Evolutionary conservation across 2,113 vertebrate genomes (phyloP).

Genomic region (Serinus canaria): DNA sequence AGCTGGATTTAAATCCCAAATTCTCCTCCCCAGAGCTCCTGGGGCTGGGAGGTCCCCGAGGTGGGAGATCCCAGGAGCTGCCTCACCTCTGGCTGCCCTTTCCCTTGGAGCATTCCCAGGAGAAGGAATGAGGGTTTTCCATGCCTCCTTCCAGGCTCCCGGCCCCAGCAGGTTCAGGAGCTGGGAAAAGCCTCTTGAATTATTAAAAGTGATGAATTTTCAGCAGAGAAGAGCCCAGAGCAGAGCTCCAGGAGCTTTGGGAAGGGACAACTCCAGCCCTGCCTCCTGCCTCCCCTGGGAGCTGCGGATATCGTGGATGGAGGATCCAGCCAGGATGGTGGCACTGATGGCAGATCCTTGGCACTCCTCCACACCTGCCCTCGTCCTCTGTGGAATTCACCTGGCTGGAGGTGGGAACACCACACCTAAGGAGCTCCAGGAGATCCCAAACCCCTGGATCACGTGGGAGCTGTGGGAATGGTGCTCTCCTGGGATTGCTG

Average conservation of each 20-base stretch:
- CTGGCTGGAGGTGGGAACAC: background rate
- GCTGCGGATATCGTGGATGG: rapidly evolving
- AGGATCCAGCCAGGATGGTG: background rate
- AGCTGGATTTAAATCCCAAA: background rate
- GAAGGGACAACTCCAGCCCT: background rate
- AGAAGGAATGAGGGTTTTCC: background rate
- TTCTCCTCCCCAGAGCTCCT: background rate
- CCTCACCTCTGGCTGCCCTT: background rate
- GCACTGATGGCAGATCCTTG: background rate
- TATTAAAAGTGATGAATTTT: background rate
- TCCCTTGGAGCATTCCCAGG: background rate
- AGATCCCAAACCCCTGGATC: background rate
- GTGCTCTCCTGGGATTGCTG: background rate
- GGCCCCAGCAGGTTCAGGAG: background rate
- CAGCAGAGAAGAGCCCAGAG: too few species aligned
- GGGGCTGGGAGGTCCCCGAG: background rate
- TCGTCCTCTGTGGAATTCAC: background rate
- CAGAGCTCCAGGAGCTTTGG: background rate
- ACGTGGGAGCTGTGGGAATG: rapidly evolving
- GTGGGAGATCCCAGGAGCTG: background rate
- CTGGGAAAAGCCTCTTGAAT: background rate
- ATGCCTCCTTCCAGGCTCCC: background rate
- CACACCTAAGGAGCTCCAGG: background rate
- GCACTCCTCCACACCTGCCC: background rate
- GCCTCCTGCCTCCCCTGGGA: background rate